Base-by-base conservation (phyloP, 1,140 invertebrate species). In the Drosophila willistoni region DNA sequence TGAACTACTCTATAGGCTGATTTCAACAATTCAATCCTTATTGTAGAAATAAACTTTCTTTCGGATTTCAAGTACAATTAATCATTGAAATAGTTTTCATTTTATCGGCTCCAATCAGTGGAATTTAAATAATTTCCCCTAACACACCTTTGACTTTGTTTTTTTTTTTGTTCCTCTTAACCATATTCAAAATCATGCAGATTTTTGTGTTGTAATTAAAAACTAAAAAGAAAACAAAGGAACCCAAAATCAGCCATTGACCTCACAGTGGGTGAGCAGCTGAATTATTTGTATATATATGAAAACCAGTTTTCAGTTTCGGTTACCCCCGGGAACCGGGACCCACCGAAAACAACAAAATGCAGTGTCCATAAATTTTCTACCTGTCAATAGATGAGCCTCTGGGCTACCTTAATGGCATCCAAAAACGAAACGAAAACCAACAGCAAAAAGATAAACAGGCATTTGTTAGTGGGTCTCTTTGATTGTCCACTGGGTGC, bases 351-450 rank as follows among this genome's bases (percentile, higher is more conserved):
- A 54, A 60, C 36, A 64, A 60, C 54, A 61, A 66, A 71, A 77
- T 72, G 81, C 81, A 79, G 77, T 51, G 44, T 71, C 76, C 57
- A 90, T 91, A 91, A 84, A 91, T 91, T 77, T 83, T 91, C 85
- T 91, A 91, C 90, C 90, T 91, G 90, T 90, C 90, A 91, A 91
- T 91, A 73, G 85, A 73, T 64, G 84, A 84, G 84, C 73, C 44
- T 51, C 44, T 51, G 44, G 71, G 77, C 84, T 87, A 87, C 84
- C 80, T 84, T 87, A 87, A 87, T 87, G 84, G 84, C 84, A 84
- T 57, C 84, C 80, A 33, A 76, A 34, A 34, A 59, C 44, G 44
- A 51, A 51, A 22, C 44, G 44, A 51, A 51, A 51, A 51, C 44
- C 44, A 51, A 51, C 44, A 51, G 44, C 44, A 59, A 59, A 36